Base-by-base conservation (phyloP, 2,113 vertebrate genomes). In the Protobothrops mucrosquamatus region DNA sequence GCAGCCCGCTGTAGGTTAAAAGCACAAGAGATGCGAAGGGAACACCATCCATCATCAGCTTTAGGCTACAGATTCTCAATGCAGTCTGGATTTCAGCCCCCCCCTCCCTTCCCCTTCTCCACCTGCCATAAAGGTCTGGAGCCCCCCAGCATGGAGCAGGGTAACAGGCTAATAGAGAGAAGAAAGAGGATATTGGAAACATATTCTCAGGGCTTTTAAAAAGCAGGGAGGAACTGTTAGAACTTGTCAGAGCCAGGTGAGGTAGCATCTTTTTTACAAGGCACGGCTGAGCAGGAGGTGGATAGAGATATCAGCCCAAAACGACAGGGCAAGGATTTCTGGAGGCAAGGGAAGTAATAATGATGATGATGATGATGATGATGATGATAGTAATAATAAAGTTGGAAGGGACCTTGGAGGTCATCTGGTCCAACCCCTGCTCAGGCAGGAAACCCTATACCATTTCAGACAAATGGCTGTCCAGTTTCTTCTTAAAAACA, bases 151-250 rank as follows among this genome's bases (percentile, higher is more conserved):
- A 97, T 95, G 97, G 97, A 97, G 98, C 97, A 96, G 97, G 97
- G 95, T 95, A 97, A 98, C 98, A 98, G 96, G 97, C 97, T 98
- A 98, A 98, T 98, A 93, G 95, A 97, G 97, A 98, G 97, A 98
- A 98, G 98, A 97, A 97, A 97, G 98, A 97, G 97, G 98, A 98
- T 98, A 99, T 99, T 99, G 98, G 97, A 99, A 99, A 99, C 99
- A 99, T 98, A 99, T 99, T 99, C 98, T 96, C 96, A 90, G 90
- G 98, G 98, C 98, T 98, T 98, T 97, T 97, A 95, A 96, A 97
- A 97, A 95, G 96, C 94, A 56, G 95, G 97, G 97, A 97, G 96
- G 97, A 98, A 96, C 96, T 97, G 96, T 96, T 96, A 64, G 96
- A 97, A 97, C 96, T 97, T 97, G 34, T 98, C 95, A 94, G 94